A percentile compares a stretch with the other conserved stretches of the same genome.
phyloP scores from a whole-genome alignment of 1,140 invertebrate species.

The Oscheius sp. region DNA sequence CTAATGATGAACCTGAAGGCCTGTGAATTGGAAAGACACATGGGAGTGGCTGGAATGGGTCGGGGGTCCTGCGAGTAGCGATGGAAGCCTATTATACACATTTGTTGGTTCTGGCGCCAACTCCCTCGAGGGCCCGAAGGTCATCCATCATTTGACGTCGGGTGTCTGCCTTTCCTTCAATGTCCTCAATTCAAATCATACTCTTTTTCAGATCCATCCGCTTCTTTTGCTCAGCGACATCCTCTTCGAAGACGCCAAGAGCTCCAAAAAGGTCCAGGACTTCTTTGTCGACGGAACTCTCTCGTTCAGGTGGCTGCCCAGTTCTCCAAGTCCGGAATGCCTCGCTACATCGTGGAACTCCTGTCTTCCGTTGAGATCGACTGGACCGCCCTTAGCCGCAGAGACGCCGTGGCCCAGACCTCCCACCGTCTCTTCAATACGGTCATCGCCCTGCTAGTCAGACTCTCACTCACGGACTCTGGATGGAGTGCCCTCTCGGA shows the following conservation, averaged over 20 bases:
- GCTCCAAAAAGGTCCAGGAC: conserved; percentile 21
- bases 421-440: neutral
- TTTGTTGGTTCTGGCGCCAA: neutral
- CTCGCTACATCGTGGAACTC: neutral
- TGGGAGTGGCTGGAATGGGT: conserved; percentile 5
- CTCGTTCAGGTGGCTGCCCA: neutral
- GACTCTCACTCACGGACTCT: neutral
- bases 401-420: neutral
- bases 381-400: conserved; percentile 4
- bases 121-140: neutral
- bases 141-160: neutral
- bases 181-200: neutral
- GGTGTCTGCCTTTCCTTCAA: neutral
- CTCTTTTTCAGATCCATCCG: conserved; percentile 26
- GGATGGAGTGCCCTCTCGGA: conserved; percentile 26
- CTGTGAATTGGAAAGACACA: conserved; percentile 13
- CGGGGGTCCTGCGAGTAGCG: neutral
- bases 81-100: neutral
- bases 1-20: neutral
- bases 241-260: conserved; percentile 16
- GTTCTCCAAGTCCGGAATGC: conserved; percentile 10
- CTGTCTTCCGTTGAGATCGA: neutral
- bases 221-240: conserved; percentile 16
- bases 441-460: neutral
- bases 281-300: too few species aligned